A percentile compares a stretch with the other conserved stretches of the same genome.
These are phyloP conservation scores for Silurus lanzhouensis DNA, from an alignment of 2,797 vertebrate species.

Conservation along the genomic window DNA sequence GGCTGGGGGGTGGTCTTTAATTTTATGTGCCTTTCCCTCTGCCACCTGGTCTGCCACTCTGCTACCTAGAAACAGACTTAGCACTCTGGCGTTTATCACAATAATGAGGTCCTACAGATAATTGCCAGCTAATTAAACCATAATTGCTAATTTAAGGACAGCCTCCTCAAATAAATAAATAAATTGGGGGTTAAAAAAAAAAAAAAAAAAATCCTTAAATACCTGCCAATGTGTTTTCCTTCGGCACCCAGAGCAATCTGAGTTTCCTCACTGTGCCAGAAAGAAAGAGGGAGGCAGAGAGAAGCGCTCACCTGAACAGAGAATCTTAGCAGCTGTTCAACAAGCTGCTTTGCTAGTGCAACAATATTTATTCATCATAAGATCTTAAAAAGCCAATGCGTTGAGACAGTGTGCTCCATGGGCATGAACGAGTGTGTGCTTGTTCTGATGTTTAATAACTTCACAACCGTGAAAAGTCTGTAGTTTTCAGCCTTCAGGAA, in stretches of 20 bases:
- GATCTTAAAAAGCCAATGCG: neutral
- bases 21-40: conserved; percentile 34
- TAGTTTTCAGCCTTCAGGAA: neutral
- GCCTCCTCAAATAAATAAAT: conserved; percentile 42
- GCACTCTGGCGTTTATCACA: conserved; percentile 53
- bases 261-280: conserved; percentile 31
- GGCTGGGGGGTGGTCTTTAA: neutral
- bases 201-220: conserved; percentile 52
- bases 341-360: conserved; percentile 22
- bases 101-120: conserved; percentile 53
- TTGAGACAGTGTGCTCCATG: conserved; percentile 5
- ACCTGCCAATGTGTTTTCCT: conserved; percentile 53
- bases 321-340: conserved; percentile 36
- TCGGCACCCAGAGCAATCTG: conserved; percentile 49
- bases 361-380: conserved; percentile 16
- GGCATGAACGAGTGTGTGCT: conserved; percentile 1
- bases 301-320: conserved; percentile 20
- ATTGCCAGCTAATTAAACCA: conserved; percentile 55
- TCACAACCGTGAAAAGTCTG: conserved; percentile 7
- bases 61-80: conserved; percentile 41
- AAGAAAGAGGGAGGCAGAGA: conserved; percentile 2
- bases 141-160: conserved; percentile 58
- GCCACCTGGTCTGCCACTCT: neutral
- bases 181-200: neutral
- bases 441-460: conserved; percentile 21